Conservation (phyloP, 2,113 vertebrate genomes). For the Siniperca knerii region DNA sequence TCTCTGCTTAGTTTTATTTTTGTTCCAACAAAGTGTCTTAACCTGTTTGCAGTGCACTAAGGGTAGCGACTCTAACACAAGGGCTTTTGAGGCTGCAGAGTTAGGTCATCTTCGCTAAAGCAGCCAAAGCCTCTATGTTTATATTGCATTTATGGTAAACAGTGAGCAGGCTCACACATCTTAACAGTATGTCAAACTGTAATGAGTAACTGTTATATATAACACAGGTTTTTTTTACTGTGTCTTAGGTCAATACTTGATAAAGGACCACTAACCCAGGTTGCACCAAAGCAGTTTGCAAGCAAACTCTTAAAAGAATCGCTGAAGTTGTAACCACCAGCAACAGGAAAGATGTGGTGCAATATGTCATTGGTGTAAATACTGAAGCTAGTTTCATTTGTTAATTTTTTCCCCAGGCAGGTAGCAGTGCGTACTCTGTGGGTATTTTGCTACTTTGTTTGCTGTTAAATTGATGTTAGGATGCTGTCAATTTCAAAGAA, state of each 20-base stretch:
- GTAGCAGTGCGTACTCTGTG: constrained; percentile 17
- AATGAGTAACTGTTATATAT: not conserved
- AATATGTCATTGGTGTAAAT: constrained; percentile 44
- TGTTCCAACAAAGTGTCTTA: constrained; percentile 67
- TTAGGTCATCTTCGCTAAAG: constrained; percentile 4
- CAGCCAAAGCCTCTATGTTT: constrained; percentile 46
- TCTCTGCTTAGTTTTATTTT: constrained; percentile 1
- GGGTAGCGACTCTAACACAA: constrained; percentile 33
- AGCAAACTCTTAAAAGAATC: not conserved
- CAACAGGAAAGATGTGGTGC: constrained; percentile 30
- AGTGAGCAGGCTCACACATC: constrained; percentile 72
- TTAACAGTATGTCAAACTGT: constrained; percentile 14
- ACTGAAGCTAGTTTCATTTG: constrained; percentile 13
- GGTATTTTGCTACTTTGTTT: constrained; percentile 14
- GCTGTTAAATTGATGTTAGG: not conserved
- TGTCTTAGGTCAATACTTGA: constrained; percentile 32
- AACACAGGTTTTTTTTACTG: not conserved
- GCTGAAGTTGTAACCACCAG: constrained; percentile 22
- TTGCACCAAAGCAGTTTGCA: constrained; percentile 26
- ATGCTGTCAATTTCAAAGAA: constrained; percentile 17
- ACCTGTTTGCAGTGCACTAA: constrained; percentile 24
- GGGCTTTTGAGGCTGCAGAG: constrained; percentile 56
- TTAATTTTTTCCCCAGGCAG: constrained; percentile 6
- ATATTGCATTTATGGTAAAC: constrained; percentile 27
- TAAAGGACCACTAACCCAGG: constrained; percentile 24